These are phyloP conservation scores for Neoascia interrupta DNA, from an alignment of 2,888 invertebrate species.

Conservation along the genomic window DNA sequence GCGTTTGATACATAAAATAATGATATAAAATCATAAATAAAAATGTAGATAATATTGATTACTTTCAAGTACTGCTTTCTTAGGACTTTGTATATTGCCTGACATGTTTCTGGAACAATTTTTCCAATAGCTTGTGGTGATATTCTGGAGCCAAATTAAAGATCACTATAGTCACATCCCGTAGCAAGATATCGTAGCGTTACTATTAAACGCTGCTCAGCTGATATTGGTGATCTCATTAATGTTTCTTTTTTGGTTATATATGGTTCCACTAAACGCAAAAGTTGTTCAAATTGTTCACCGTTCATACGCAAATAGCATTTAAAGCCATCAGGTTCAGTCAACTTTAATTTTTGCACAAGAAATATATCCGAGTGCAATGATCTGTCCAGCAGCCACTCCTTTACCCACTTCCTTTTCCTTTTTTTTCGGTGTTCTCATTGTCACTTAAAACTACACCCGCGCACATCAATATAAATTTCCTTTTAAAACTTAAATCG, in stretches of 20 bases:
- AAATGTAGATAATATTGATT: not conserved
- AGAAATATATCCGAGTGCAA: constrained; percentile 11
- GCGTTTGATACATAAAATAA: too few relatives aligned
- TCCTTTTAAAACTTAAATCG: not conserved
- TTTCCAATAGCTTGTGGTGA: constrained; percentile 18
- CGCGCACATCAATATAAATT: not conserved
- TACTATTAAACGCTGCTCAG: constrained; percentile 10
- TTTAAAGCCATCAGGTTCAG: constrained; percentile 3
- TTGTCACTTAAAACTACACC: not conserved
- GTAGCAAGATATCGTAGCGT: constrained; percentile 9
- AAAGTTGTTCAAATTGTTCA: constrained; percentile 5
- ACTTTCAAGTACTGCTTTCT: not conserved
- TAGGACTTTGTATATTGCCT: constrained; percentile 3
- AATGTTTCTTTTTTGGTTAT: constrained; percentile 2
- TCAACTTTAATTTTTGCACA: constrained; percentile 6
- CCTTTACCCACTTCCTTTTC: constrained; percentile 10
- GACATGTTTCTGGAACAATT: constrained; percentile 13
- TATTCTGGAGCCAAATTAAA: constrained; percentile 5
- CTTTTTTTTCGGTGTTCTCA: constrained; percentile 8
- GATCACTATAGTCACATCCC: constrained; percentile 9
- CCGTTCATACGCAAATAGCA: constrained; percentile 5
- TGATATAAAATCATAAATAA: too few relatives aligned
- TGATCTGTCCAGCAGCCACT: constrained; percentile 1
- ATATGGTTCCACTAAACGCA: not conserved
- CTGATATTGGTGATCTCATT: constrained; percentile 10